A percentile compares a stretch with the other conserved stretches of the same genome.
These are phyloP conservation scores for Pocillopora verrucosa DNA, from an alignment of 64 coral and sea anemone genomes.

Conservation along the genomic window DNA sequence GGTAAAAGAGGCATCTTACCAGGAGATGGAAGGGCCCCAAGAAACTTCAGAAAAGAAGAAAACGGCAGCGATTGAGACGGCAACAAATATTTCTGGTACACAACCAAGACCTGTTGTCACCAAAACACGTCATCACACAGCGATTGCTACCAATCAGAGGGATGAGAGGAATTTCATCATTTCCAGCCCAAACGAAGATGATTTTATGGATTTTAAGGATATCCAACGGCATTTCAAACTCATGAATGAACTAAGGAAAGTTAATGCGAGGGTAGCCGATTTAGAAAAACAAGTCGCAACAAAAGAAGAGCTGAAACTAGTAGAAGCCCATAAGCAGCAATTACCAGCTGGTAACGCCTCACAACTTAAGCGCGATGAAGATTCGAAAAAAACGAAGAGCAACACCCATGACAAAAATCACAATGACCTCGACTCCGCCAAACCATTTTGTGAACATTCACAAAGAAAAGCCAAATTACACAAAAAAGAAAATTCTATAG, in stretches of 20 bases:
- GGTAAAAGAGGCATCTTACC: not conserved
- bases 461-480: not conserved
- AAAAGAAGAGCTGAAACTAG: not conserved
- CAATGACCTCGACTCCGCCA: not conserved
- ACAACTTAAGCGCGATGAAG: not conserved
- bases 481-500: not conserved
- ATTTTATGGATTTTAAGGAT: conserved; percentile 19
- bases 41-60: not conserved
- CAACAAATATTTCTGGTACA: not conserved
- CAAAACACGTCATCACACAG: not conserved
- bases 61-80: not conserved
- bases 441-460: not conserved
- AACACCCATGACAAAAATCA: not conserved
- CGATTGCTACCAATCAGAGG: not conserved
- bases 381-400: not conserved
- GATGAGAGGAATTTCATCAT: not conserved
- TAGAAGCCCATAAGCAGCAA: not conserved
- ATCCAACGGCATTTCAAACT: not conserved
- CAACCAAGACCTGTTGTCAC: no score
- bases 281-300: not conserved
- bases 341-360: not conserved
- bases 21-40: not conserved
- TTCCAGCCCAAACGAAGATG: not conserved
- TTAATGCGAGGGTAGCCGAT: not conserved
- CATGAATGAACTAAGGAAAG: not conserved